Base-by-base conservation (phyloP, 2,888 invertebrate genomes). In the Drosophila kokeensis region DNA sequence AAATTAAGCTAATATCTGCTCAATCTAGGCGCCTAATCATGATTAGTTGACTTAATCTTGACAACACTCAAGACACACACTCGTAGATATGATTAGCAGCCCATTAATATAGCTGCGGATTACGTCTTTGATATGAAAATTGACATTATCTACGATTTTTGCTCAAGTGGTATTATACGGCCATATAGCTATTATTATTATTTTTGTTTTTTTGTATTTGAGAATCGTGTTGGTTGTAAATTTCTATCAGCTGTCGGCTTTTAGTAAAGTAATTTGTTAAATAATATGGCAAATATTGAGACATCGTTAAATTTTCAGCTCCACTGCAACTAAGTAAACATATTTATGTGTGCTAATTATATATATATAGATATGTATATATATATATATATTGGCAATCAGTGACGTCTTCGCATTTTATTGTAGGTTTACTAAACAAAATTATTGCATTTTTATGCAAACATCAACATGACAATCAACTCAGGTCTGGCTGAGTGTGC, bases 231-330 rank as follows among this genome's bases (percentile, higher is more conserved):
- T 50, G 70, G 57, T 57, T 74, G 69, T 85, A 76, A 80, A 77
- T 77, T 74, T 54, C 52, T 49, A 58, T 45, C 79, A 64, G 59
- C 30, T 60, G 62, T 58, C 63, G 71, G 73, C 54, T 13, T 30
- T 64, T 48, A 29, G 59, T 52, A 49, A 63, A 68, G 66, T 55
- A 58, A 62, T 62, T 66, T 57, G 87, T 70, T 89, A 83, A 85
- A 64, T 61, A 73, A 68, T 64, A 50, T 71, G 50, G 73, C 69
- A 79, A 89, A 85, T 89, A 87, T 82, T 81, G 87, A 59, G 87
- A 82, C 65, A 87, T 79, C 73, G 73, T 74, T 89, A 81, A 85
- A 84, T 79, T 63, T 62, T 67, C 79, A 71, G 75, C 68, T 70
- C 10, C 32, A 59, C 38, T 69, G 55, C 60, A 72, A 58, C 66